Base-by-base conservation (phyloP, 2,888 invertebrate genomes). In the Chymomyza procnemis region DNA sequence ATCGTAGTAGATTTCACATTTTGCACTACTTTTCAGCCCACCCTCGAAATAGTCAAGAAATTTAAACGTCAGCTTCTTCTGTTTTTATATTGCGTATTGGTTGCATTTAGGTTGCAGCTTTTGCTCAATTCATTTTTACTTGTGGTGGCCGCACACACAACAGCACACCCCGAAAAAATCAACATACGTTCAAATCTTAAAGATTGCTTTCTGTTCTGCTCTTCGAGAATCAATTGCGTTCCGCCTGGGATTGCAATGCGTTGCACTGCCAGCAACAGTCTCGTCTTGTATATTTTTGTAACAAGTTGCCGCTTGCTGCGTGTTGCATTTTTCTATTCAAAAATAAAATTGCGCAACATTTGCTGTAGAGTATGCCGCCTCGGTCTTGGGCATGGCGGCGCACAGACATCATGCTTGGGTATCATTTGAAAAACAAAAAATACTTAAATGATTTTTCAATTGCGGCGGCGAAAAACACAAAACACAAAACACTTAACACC, bases 401-500 rank as follows among this genome's bases (percentile, higher is more conserved):
- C 48, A 48, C 16, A 16, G 50, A 19, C 50, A 16, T 50, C 50
- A 16, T 4, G 34, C 34, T 12, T 41, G 34, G 34, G 34, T 2
- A 50, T 50, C 18, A 18, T 50, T 50, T 50, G 50, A 50, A 50
- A n/a, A n/a, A n/a, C n/a, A n/a, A n/a, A n/a, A n/a, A 50, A 12
- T 50, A 18, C 50, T 50, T 19, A n/a, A 50, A 50, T 50, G 16
- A 18, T 16, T 50, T 50, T 50, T 50, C 50, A 50, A 50, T 50
- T 50, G 50, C 50, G 50, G 18, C 50, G 50, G 50, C 50, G 18
- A 16, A 19, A 50, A 50, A 50, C 16, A 50, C 16, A 19, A 50
- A 50, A 50, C 16, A 50, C 16, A 19, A 50, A 50, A 50, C 50
- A 50, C 50, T 50, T 50, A 50, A 50, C 50, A 50, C 50, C 50